Conservation (phyloP, 2,888 invertebrate species). For the Orthosia gracilis region DNA sequence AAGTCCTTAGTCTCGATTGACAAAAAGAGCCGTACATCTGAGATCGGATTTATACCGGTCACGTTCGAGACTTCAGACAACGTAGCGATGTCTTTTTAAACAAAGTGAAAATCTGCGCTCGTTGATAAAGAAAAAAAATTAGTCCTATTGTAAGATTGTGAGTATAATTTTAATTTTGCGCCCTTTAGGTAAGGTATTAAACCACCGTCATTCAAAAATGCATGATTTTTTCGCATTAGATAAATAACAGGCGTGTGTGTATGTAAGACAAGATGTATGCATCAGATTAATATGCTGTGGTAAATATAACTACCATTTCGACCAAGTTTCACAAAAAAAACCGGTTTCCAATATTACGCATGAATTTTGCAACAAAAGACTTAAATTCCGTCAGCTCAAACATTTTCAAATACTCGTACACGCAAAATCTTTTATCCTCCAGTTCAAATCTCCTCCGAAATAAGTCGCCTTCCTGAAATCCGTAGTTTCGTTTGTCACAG, state of each 20-base stretch:
- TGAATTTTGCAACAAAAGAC: neutral
- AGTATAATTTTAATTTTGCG: too few species aligned
- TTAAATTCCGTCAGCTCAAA: neutral
- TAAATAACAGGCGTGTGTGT: too few species aligned
- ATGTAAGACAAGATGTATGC: too few species aligned
- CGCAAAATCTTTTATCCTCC: constrained; percentile 28
- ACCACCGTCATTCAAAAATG: too few species aligned
- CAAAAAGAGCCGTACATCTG: constrained; percentile 38
- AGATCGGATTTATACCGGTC: constrained; percentile 55
- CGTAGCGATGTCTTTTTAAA: constrained; percentile 32
- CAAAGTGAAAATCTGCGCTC: constrained; percentile 36
- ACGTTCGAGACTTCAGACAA: constrained; percentile 44
- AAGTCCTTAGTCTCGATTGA: constrained; percentile 48
- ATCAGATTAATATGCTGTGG: too few species aligned
- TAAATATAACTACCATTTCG: neutral
- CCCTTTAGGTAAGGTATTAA: too few species aligned
- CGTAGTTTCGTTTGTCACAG: constrained; percentile 60
- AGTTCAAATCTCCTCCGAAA: constrained; percentile 39
- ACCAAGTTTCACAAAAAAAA: neutral
- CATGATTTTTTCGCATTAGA: too few species aligned
- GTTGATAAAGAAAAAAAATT: neutral
- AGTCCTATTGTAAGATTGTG: neutral
- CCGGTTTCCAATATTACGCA: neutral
- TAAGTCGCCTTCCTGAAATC: constrained; percentile 46
- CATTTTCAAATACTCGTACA: constrained; percentile 8